A percentile compares a stretch with the other conserved stretches of the same genome.
phyloP scores from a whole-genome alignment of 2,113 vertebrate species.

The Cygnus atratus region DNA sequence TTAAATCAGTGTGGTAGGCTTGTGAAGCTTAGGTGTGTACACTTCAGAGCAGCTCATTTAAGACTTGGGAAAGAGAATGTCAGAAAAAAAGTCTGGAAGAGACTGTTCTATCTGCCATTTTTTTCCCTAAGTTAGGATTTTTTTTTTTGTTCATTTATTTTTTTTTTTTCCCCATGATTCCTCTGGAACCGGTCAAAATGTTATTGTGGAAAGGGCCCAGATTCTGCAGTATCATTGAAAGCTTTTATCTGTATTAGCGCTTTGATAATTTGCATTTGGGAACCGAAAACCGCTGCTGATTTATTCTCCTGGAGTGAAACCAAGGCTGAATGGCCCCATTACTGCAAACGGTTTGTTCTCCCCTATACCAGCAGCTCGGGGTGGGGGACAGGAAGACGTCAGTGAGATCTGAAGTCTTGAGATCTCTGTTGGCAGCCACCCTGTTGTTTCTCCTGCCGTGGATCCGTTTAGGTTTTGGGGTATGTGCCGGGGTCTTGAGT shows the following conservation, averaged over 20 bases:
- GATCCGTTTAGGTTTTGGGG: neutral
- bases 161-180: neutral
- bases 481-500: rapidly evolving
- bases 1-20: neutral
- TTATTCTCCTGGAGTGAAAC: neutral
- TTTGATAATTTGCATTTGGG: neutral
- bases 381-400: no score
- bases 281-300: neutral
- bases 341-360: neutral
- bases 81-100: neutral
- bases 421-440: neutral
- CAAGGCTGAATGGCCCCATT: neutral
- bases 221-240: neutral
- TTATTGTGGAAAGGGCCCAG: neutral
- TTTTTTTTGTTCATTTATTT: rapidly evolving
- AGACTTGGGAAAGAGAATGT: neutral
- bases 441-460: rapidly evolving
- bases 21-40: neutral
- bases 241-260: neutral
- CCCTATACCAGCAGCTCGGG: rapidly evolving
- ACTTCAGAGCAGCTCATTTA: neutral
- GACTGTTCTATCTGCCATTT: neutral
- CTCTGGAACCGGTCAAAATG: neutral
- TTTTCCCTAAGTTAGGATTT: neutral
- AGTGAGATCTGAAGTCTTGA: rapidly evolving